These are phyloP conservation scores for Colostygia pectinataria DNA, from an alignment of 2,888 invertebrate genomes.

Conservation along the genomic window DNA sequence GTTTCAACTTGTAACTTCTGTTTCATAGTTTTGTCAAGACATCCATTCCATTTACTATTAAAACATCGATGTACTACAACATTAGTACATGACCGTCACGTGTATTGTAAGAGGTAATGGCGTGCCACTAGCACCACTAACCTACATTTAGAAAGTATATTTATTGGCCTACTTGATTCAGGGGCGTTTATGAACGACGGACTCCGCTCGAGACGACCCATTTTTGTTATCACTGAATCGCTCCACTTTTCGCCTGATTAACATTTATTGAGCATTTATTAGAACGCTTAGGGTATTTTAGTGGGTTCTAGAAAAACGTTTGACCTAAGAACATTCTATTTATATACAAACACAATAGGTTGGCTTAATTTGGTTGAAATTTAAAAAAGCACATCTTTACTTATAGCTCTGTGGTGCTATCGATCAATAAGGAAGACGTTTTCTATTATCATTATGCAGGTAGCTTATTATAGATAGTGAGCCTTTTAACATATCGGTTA, in stretches of 20 bases:
- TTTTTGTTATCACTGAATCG: constrained; percentile 74
- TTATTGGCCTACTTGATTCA: constrained; percentile 67
- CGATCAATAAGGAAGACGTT: not conserved
- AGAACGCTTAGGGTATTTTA: no score
- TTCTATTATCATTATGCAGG: constrained; percentile 10
- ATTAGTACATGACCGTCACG: no score
- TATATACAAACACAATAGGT: no score
- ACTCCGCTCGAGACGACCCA: constrained; percentile 58
- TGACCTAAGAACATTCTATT: no score
- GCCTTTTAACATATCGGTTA: constrained; percentile 6
- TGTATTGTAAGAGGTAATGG: constrained; percentile 48
- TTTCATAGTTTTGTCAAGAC: no score
- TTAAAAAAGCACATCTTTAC: no score
- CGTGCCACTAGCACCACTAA: constrained; percentile 64
- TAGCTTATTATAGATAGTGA: constrained; percentile 1
- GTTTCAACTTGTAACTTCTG: no score
- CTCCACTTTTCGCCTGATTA: constrained; percentile 60
- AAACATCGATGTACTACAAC: no score
- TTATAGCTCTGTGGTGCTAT: no score
- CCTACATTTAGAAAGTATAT: constrained; percentile 70
- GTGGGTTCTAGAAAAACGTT: no score
- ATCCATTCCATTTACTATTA: no score
- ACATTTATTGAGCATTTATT: constrained; percentile 44
- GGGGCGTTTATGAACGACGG: constrained; percentile 54
- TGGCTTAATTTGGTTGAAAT: no score